Conservation (phyloP, 2,113 vertebrate species). For the Craseonycteris thonglongyai region DNA sequence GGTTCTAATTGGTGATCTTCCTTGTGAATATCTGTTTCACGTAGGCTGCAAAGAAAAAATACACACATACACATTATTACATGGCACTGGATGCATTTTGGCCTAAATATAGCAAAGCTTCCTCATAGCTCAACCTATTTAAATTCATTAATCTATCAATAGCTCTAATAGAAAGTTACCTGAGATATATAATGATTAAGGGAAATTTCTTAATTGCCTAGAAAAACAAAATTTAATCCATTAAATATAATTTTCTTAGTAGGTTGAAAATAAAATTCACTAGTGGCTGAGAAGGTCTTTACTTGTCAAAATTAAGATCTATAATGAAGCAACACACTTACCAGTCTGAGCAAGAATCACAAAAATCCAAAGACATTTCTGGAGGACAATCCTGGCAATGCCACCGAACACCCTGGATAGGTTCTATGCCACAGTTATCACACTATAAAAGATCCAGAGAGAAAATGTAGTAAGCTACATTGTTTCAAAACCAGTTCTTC, state of each 20-base stretch:
- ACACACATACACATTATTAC: neutral
- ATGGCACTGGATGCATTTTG: neutral
- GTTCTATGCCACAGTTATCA: conserved; percentile 92
- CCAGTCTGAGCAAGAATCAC: conserved; percentile 97
- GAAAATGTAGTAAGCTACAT: neutral
- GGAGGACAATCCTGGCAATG: conserved; percentile 96
- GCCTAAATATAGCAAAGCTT: neutral
- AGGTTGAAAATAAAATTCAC: neutral
- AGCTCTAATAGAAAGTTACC: neutral
- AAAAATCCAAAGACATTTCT: conserved; percentile 95
- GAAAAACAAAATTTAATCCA: neutral
- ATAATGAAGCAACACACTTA: conserved; percentile 74
- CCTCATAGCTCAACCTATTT: neutral
- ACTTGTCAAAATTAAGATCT: neutral
- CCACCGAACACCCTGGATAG: conserved; percentile 96
- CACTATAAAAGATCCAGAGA: conserved; percentile 82
- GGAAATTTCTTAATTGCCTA: neutral
- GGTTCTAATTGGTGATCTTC: conserved; percentile 94
- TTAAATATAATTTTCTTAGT: neutral
- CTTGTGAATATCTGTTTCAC: conserved; percentile 96
- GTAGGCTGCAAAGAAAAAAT: conserved; percentile 82
- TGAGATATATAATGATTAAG: neutral
- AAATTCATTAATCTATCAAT: neutral
- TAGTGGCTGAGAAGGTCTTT: neutral
- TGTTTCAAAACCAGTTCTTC: neutral